Evolutionary conservation across 2,888 invertebrate species (phyloP).

Genomic region (Girardia tigrina): DNA sequence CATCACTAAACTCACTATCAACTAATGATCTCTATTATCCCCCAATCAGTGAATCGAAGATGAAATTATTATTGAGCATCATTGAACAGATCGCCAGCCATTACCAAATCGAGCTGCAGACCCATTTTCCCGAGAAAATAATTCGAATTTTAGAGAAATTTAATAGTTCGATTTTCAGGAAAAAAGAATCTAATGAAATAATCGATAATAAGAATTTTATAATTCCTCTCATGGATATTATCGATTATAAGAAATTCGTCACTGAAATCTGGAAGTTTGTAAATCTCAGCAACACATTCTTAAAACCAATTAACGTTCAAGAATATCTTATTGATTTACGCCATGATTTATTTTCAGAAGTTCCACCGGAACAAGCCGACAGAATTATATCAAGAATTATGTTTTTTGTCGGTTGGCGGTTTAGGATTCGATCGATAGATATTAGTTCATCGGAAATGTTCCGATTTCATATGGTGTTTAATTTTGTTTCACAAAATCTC

Average conservation of each 20-base stretch:
- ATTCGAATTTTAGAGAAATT: neutral
- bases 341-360: neutral
- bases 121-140: neutral
- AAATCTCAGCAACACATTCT: neutral
- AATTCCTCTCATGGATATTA: neutral
- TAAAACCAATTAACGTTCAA: neutral
- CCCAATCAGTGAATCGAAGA: neutral
- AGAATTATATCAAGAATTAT: neutral
- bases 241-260: neutral
- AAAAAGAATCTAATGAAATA: neutral
- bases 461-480: slow-evolving; percentile 1
- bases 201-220: neutral
- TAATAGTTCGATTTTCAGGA: neutral
- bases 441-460: neutral
- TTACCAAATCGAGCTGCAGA: neutral
- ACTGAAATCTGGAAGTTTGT: neutral
- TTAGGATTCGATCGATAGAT: neutral
- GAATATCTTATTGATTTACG: neutral
- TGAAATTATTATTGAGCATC: neutral
- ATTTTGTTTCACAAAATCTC: neutral
- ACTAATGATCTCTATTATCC: neutral
- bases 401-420: neutral
- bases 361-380: neutral
- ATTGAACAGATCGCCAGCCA: neutral
- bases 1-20: neutral